phyloP scores from a whole-genome alignment of 1,140 invertebrate genomes.

The Drosophila nannoptera region DNA sequence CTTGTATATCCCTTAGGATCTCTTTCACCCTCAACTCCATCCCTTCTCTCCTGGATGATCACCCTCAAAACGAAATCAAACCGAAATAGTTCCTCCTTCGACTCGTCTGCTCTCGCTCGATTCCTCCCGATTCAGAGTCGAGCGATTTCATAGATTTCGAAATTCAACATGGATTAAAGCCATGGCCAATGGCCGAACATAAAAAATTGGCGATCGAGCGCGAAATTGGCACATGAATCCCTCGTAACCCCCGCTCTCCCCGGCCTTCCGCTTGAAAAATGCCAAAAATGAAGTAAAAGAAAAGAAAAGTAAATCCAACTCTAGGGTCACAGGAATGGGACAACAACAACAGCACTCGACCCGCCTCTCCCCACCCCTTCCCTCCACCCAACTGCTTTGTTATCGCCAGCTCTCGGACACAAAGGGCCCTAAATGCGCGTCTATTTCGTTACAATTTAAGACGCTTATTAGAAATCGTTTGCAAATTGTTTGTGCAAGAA shows the following conservation, averaged over 20 bases:
- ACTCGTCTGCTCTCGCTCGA: background rate
- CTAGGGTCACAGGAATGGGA: constrained; percentile 23
- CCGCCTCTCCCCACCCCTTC: too few species aligned
- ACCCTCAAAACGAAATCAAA: too few species aligned
- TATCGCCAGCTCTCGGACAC: constrained; percentile 57
- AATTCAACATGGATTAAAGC: constrained; percentile 38
- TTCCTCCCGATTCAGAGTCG: too few species aligned
- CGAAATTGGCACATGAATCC: constrained; percentile 58
- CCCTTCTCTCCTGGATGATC: too few species aligned
- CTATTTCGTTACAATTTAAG: constrained; percentile 78
- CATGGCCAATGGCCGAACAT: constrained; percentile 25
- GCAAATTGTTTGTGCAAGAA: constrained; percentile 74
- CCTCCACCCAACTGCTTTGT: too few species aligned
- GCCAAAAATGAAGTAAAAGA: too few species aligned
- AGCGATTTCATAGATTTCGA: constrained; percentile 20
- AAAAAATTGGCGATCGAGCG: constrained; percentile 52
- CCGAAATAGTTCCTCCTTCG: background rate
- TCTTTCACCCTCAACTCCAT: too few species aligned
- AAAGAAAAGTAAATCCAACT: constrained; percentile 1
- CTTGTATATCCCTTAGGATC: too few species aligned
- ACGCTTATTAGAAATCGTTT: constrained; percentile 77
- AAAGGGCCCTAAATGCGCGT: constrained; percentile 75
- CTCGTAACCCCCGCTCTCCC: background rate
- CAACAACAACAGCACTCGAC: constrained; percentile 37
- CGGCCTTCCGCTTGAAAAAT: constrained; percentile 16